Evolutionary conservation across 2,888 invertebrate species (phyloP).

Genomic region (Lacanobia wlatinum): DNA sequence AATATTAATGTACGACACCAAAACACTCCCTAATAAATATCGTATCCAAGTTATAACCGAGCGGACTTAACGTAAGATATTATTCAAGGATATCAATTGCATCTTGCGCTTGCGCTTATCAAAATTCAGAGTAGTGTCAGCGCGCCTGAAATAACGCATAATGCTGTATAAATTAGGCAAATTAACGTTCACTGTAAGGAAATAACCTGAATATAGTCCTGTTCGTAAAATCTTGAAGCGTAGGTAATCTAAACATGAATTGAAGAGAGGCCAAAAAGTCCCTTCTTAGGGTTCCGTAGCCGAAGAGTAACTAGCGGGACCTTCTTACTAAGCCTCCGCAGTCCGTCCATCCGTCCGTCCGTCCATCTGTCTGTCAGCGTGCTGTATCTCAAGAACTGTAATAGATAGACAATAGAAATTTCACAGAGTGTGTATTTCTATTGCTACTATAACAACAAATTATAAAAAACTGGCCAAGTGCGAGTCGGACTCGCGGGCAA

Average conservation of each 20-base stretch:
- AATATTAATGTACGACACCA: slow-evolving; percentile 14
- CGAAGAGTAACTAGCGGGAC: too few species aligned
- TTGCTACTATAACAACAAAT: too few species aligned
- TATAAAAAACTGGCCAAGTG: too few species aligned
- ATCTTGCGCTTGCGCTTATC: slow-evolving; percentile 49
- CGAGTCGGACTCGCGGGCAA: too few species aligned
- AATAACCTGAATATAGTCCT: slow-evolving; percentile 45
- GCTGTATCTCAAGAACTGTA: too few species aligned
- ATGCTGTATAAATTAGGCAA: slow-evolving; percentile 54
- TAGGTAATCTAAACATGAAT: neutral
- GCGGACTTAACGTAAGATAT: slow-evolving; percentile 28
- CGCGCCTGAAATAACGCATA: slow-evolving; percentile 48
- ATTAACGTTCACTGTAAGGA: slow-evolving; percentile 49
- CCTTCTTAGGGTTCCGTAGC: too few species aligned
- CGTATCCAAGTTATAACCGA: slow-evolving; percentile 17
- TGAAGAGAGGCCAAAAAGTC: neutral
- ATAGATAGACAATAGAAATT: too few species aligned
- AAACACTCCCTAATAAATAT: slow-evolving; percentile 26
- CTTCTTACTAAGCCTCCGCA: too few species aligned
- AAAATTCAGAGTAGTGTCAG: slow-evolving; percentile 60
- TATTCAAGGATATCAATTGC: slow-evolving; percentile 59
- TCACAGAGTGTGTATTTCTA: too few species aligned
- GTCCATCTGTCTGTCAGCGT: too few species aligned
- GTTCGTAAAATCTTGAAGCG: slow-evolving; percentile 14
- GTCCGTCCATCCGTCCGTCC: too few species aligned